phyloP scores from a whole-genome alignment of 2,113 vertebrate species.

The Phodopus roborovskii region DNA sequence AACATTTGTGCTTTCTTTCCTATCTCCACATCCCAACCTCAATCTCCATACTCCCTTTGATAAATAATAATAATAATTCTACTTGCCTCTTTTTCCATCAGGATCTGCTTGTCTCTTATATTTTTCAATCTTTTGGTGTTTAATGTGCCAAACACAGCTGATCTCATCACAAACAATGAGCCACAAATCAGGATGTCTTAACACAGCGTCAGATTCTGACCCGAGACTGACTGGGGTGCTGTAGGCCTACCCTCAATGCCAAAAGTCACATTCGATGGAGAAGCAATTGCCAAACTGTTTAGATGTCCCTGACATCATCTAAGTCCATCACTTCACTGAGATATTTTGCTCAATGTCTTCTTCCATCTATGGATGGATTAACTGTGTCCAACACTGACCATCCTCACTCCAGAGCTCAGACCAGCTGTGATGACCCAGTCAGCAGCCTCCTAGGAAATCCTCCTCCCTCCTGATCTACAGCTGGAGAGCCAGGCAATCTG shows the following conservation, averaged over 20 bases:
- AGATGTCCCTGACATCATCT: conserved; percentile 43
- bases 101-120: neutral
- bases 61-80: conserved; percentile 29
- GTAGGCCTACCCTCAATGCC: neutral
- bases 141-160: neutral
- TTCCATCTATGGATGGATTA: conserved; percentile 51
- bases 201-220: conserved; percentile 1
- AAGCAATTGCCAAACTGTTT: conserved; percentile 49
- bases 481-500: conserved; percentile 1
- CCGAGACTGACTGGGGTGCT: neutral
- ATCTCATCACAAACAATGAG: conserved; percentile 47
- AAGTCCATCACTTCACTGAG: conserved; percentile 61
- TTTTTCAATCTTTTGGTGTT: conserved; percentile 45
- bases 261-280: conserved; percentile 49
- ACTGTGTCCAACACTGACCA: neutral
- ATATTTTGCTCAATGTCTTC: conserved; percentile 62
- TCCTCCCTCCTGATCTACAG: conserved; percentile 62
- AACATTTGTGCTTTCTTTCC: conserved; percentile 24
- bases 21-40: neutral
- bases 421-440: neutral
- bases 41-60: neutral
- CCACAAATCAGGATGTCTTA: conserved; percentile 30
- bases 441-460: conserved; percentile 33
- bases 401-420: neutral
- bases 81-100: conserved; percentile 26